These are phyloP conservation scores for Amphipoea oculea DNA, from an alignment of 2,888 invertebrate species.

Conservation along the genomic window DNA sequence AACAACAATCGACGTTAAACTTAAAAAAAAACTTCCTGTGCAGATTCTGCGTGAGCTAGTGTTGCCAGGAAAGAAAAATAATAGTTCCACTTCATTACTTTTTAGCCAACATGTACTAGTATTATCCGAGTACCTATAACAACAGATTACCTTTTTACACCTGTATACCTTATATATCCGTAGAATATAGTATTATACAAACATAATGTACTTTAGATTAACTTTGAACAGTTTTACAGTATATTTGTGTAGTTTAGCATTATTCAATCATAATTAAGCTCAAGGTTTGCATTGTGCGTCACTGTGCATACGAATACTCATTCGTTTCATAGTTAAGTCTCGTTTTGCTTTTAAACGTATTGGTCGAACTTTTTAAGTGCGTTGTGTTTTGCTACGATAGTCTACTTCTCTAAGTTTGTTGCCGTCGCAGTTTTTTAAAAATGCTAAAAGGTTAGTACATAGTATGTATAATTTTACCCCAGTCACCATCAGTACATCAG, in stretches of 20 bases:
- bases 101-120: conserved; percentile 24
- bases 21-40: not conserved
- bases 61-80: not conserved
- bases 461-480: not conserved
- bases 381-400: not conserved
- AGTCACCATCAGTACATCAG: not conserved
- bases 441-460: not conserved
- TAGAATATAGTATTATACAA: conserved; percentile 38
- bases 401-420: not conserved
- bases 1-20: not conserved
- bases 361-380: not conserved
- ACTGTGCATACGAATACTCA: not conserved
- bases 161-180: conserved; percentile 20
- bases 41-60: too few relatives aligned
- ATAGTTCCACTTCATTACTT: not conserved
- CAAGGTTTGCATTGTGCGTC: not conserved
- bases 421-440: not conserved
- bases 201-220: conserved; percentile 25
- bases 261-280: not conserved
- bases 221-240: not conserved
- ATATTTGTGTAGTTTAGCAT: not conserved
- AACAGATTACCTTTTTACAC: conserved; percentile 34
- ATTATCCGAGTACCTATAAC: conserved; percentile 44
- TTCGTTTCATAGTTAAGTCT: not conserved
- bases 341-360: not conserved